A percentile compares a stretch with the other conserved stretches of the same genome.
Conservation (phyloP, 2,113 vertebrate species). For the Gyps fulvus region DNA sequence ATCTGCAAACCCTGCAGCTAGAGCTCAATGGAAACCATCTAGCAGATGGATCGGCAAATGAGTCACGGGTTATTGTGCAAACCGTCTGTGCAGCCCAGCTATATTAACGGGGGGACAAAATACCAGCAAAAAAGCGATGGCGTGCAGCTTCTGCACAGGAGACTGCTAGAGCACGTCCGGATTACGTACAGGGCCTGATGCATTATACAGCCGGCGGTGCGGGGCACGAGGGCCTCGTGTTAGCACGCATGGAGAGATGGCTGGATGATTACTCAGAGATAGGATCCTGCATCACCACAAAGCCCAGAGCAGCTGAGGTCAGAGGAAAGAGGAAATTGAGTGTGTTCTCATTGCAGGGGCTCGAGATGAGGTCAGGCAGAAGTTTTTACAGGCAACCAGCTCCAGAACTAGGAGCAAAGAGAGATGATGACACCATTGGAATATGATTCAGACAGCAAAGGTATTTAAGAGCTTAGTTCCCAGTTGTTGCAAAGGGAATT, state of each 20-base stretch:
- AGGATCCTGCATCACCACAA: neutral
- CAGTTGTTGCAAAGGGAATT: neutral
- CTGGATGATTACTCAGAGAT: neutral
- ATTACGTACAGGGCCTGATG: fast-evolving
- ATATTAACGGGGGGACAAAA: neutral
- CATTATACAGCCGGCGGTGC: fast-evolving
- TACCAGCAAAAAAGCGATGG: neutral
- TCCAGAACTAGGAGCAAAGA: neutral
- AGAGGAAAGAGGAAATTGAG: neutral
- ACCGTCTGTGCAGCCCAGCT: neutral
- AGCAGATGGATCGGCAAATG: neutral
- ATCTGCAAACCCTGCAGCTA: neutral
- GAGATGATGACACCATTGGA: neutral
- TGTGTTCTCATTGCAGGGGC: neutral
- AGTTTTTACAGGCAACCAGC: neutral
- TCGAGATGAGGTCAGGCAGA: constrained; percentile 6
- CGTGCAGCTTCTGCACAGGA: neutral
- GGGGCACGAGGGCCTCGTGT: fast-evolving
- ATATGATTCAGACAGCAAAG: neutral
- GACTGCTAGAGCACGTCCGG: neutral
- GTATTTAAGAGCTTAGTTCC: neutral
- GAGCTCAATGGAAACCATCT: neutral
- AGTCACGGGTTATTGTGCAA: neutral
- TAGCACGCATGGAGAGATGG: fast-evolving
- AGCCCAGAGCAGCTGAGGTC: neutral